Percentiles rank a stretch among this genome's conserved stretches.
Conservation (phyloP, 2,113 vertebrate genomes). For the Myotis brandtii region DNA sequence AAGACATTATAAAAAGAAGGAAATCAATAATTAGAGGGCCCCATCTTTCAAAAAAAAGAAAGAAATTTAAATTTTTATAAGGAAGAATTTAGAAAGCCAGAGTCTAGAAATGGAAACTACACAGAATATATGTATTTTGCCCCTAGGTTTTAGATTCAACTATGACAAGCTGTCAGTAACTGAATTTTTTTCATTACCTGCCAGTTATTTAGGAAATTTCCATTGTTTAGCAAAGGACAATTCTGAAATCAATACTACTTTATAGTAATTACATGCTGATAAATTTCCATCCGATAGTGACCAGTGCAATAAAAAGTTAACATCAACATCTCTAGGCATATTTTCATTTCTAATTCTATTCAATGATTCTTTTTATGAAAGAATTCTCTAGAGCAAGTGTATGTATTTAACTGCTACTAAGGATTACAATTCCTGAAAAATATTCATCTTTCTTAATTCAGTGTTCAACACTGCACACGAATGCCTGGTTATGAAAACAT, state of each 20-base stretch:
- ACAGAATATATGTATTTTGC: constrained; percentile 82
- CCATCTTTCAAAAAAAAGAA: constrained; percentile 8
- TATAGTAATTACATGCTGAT: constrained; percentile 53
- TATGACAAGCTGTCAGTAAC: constrained; percentile 77
- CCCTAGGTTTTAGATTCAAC: constrained; percentile 79
- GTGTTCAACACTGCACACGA: background rate
- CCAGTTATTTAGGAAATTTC: constrained; percentile 72
- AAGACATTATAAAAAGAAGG: constrained; percentile 38
- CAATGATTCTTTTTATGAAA: constrained; percentile 18
- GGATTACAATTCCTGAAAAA: constrained; percentile 23
- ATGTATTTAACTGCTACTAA: constrained; percentile 46
- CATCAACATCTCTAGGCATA: constrained; percentile 10
- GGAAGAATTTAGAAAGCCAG: constrained; percentile 75
- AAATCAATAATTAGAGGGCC: constrained; percentile 53
- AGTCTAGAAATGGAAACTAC: constrained; percentile 77
- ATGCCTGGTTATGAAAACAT: background rate
- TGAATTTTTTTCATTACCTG: constrained; percentile 73
- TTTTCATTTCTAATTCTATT: constrained; percentile 33
- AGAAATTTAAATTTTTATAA: constrained; percentile 77
- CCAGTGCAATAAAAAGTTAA: background rate
- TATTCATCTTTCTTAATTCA: constrained; percentile 45
- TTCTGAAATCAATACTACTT: constrained; percentile 66
- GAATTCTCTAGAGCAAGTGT: background rate
- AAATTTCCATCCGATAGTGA: constrained; percentile 35
- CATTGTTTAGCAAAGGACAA: constrained; percentile 69